phyloP scores from a whole-genome alignment of 2,113 vertebrate genomes.

The Callaeas wilsoni region DNA sequence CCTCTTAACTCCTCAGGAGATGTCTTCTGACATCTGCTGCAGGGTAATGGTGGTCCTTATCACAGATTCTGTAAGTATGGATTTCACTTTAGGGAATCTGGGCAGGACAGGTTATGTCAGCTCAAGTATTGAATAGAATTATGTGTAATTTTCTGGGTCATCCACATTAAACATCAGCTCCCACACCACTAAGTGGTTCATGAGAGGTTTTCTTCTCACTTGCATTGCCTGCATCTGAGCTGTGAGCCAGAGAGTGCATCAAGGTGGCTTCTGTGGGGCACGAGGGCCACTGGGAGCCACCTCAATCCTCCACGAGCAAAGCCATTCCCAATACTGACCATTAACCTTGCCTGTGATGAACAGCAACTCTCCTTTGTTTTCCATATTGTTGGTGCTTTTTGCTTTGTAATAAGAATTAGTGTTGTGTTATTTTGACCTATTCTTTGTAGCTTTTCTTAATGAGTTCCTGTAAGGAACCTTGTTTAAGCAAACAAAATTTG shows the following conservation, averaged over 20 bases:
- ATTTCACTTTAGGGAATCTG: background rate
- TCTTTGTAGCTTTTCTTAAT: background rate
- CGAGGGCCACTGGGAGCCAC: background rate
- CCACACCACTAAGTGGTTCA: background rate
- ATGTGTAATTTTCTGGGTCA: background rate
- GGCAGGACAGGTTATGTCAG: background rate
- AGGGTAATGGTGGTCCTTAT: background rate
- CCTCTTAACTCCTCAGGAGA: background rate
- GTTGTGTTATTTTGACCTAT: background rate
- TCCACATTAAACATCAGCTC: background rate
- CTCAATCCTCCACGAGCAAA: background rate
- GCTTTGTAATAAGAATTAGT: background rate
- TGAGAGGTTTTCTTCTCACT: background rate
- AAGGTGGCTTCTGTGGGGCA: background rate
- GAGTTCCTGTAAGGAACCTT: background rate
- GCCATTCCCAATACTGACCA: background rate
- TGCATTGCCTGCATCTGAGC: background rate
- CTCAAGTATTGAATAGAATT: background rate
- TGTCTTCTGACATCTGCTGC: background rate
- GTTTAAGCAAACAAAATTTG: background rate
- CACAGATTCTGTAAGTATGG: background rate
- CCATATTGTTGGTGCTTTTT: background rate
- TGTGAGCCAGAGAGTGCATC: background rate
- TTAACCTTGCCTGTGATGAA: background rate
- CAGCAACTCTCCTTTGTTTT: background rate